These are phyloP conservation scores for Chloromyia formosa DNA, from an alignment of 2,888 invertebrate genomes.

Conservation along the genomic window DNA sequence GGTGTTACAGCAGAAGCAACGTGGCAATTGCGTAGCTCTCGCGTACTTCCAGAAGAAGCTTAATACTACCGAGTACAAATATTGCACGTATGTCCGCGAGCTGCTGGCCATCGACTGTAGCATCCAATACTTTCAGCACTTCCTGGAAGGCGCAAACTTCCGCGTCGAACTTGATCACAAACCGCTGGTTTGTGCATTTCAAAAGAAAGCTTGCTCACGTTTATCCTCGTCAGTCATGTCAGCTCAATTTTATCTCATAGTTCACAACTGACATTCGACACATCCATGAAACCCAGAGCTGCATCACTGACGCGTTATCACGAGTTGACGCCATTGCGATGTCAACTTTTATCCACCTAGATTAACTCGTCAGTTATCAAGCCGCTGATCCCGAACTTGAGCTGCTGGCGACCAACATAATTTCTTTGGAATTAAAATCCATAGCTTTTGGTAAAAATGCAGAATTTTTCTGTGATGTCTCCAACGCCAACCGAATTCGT, in stretches of 20 bases:
- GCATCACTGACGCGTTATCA: background rate
- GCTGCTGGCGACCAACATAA: background rate
- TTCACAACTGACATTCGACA: background rate
- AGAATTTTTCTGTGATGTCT: background rate
- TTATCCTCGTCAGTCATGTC: background rate
- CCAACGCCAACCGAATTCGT: background rate
- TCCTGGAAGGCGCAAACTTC: constrained; percentile 44
- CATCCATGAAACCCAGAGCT: background rate
- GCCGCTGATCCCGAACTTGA: background rate
- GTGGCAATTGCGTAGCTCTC: background rate
- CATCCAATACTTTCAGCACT: background rate
- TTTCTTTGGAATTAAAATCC: background rate
- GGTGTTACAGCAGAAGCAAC: background rate
- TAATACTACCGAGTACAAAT: background rate
- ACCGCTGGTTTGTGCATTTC: constrained; percentile 46
- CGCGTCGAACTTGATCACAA: constrained; percentile 54
- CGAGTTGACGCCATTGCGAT: background rate
- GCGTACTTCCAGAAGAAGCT: background rate
- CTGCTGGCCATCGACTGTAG: background rate
- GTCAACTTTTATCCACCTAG: background rate
- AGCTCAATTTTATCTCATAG: background rate
- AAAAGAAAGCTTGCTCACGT: background rate
- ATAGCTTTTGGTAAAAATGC: background rate
- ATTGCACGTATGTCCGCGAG: background rate
- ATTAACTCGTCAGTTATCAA: background rate